Conservation (phyloP, 2,113 vertebrate species). For the Corydoras maculifer region DNA sequence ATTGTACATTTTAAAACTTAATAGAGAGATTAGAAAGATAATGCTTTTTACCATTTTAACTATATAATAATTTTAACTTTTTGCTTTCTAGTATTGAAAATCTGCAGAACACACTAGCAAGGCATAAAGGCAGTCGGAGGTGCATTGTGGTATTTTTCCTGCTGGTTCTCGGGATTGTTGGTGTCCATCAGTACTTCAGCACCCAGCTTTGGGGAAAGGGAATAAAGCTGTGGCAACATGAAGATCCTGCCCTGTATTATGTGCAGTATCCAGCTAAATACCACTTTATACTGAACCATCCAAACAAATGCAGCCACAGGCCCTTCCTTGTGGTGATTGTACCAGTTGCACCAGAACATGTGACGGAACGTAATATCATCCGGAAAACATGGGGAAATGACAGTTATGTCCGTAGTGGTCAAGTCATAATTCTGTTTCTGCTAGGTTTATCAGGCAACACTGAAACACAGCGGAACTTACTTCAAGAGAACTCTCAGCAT, state of each 20-base stretch:
- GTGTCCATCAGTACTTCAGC: too few relatives aligned
- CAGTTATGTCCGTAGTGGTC: slow-evolving; percentile 46
- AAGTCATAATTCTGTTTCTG: slow-evolving; percentile 50
- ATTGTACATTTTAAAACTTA: too few relatives aligned
- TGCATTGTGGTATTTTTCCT: too few relatives aligned
- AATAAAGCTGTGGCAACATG: background rate
- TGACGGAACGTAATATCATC: slow-evolving; percentile 39
- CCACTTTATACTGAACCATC: slow-evolving; percentile 58
- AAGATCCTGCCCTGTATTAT: slow-evolving; percentile 30
- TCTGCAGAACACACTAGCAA: too few relatives aligned
- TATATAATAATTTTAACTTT: too few relatives aligned
- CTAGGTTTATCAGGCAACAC: slow-evolving; percentile 8
- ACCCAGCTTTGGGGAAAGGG: too few relatives aligned
- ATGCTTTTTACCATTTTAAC: too few relatives aligned
- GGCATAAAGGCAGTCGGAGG: too few relatives aligned
- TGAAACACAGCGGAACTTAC: slow-evolving; percentile 32
- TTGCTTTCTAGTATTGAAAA: too few relatives aligned
- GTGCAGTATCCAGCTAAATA: slow-evolving; percentile 55
- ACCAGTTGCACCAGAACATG: slow-evolving; percentile 42
- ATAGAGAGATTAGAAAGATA: too few relatives aligned
- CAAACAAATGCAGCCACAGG: slow-evolving; percentile 37
- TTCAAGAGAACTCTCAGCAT: slow-evolving; percentile 52
- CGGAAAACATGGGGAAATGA: slow-evolving; percentile 60
- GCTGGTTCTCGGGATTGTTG: too few relatives aligned
- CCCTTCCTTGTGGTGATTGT: slow-evolving; percentile 65